Evolutionary conservation across 2,113 vertebrate species (phyloP).

Genomic region (Rhinogobius similis): DNA sequence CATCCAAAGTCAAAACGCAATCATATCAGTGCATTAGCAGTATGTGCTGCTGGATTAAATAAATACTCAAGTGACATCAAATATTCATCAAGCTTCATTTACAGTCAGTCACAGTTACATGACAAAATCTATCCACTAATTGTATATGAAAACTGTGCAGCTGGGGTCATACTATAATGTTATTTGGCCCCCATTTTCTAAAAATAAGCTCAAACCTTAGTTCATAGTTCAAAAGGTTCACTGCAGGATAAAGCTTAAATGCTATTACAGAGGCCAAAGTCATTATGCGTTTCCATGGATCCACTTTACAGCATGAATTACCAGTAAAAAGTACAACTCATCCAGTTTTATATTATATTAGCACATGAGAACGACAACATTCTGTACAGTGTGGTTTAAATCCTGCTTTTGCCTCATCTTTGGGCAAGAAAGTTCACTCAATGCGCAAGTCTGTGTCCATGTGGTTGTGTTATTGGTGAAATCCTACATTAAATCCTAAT

Average conservation of each 20-base stretch:
- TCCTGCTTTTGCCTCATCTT: too few species aligned
- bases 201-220: neutral
- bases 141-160: neutral
- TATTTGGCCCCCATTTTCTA: neutral
- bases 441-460: too few species aligned
- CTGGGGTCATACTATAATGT: neutral
- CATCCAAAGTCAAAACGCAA: conserved; percentile 43
- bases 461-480: too few species aligned
- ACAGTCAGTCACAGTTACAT: conserved; percentile 9
- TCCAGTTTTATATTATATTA: neutral
- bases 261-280: neutral
- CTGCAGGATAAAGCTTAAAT: neutral
- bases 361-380: too few species aligned
- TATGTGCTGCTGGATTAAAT: conserved; percentile 54
- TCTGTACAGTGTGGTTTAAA: too few species aligned
- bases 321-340: neutral
- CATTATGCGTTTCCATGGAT: neutral
- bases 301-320: neutral
- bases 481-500: too few species aligned
- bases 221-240: neutral
- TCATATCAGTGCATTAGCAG: conserved; percentile 46
- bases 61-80: conserved; percentile 59
- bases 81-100: conserved; percentile 34
- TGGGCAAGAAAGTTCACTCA: too few species aligned
- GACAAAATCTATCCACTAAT: neutral